Percentiles rank a stretch among this genome's conserved stretches.
phyloP scores from a whole-genome alignment of 2,797 vertebrate species.

The Sylvilagus floridanus region DNA sequence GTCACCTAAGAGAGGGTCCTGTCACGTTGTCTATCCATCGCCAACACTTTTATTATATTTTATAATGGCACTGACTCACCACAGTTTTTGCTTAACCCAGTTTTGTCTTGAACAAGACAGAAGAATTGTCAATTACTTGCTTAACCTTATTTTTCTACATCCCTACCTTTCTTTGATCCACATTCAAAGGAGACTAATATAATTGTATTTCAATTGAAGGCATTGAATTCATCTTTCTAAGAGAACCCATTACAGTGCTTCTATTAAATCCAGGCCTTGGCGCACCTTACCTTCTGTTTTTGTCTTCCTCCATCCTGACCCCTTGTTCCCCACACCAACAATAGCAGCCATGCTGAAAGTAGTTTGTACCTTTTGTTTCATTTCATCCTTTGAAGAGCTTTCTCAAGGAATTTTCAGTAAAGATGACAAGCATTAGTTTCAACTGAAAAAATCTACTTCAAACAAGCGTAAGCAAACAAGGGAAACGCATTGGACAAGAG shows the following conservation, averaged over 20 bases:
- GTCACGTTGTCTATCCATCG: slow-evolving; percentile 22
- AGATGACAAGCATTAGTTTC: neutral
- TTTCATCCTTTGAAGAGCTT: neutral
- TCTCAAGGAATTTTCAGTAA: slow-evolving; percentile 23
- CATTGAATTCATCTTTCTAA: neutral
- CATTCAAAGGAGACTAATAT: slow-evolving; percentile 12
- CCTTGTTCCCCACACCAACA: neutral
- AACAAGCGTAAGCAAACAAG: slow-evolving; percentile 7
- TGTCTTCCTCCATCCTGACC: neutral
- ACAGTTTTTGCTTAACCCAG: slow-evolving; percentile 52
- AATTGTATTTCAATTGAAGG: slow-evolving; percentile 13
- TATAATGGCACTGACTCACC: neutral
- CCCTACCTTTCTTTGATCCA: slow-evolving; percentile 4
- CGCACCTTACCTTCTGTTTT: neutral
- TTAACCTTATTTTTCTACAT: slow-evolving; percentile 29
- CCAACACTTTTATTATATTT: slow-evolving; percentile 62
- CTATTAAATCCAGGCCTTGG: neutral
- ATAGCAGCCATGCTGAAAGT: neutral
- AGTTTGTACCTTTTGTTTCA: neutral
- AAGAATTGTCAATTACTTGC: neutral
- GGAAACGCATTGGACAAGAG: neutral
- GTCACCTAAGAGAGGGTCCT: neutral
- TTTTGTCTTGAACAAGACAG: slow-evolving; percentile 59
- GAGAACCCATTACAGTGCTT: neutral
- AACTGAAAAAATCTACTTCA: slow-evolving; percentile 31